Evolutionary conservation across 2,888 invertebrate species (phyloP), one percentile per base, ranked within the genome.

Genomic region (Lithophane socia): DNA sequence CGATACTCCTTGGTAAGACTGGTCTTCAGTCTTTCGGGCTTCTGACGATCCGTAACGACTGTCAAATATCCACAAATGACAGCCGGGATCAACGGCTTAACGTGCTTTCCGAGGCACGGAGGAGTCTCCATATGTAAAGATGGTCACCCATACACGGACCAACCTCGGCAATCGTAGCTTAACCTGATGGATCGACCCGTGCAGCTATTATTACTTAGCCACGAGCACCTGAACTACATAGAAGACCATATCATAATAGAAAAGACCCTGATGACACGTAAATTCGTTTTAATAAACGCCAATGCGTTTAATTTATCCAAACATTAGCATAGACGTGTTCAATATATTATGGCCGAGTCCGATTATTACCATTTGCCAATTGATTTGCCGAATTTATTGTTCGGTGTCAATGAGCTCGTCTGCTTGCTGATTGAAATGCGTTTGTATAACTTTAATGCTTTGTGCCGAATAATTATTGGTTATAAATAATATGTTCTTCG

Each of bases 341-440:
- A 89, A 90, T 90, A 88, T 81, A 85, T 82, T 81, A 85, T 82
- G 87, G 86, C 88, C 86, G 84, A 87, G 86, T 86, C 86, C 87
- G 85, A 90, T 88, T 89, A 80, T 90, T 86, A 84, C 90, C 89
- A 92, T 89, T 89, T 85, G 87, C 89, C 94, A 94, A 94, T 94
- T 94, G 94, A 93, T 93, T 92, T 90, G 92, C 90, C 90, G 88
- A 89, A 90, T 93, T 92, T 92, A 93, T 94, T 94, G 92, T 90
- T 84, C 89, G 84, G 92, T 91, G 92, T 92, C 94, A 94, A 95
- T 93, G 92, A 93, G 91, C 88, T 80, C 83, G 91, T 90, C 90
- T 91, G 88, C 72, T 87, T 85, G 85, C 84, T 92, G 92, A 95
- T 94, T 92, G 94, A 93, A 93, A 92, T 89, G 92, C 92, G 91